Conservation (phyloP, 2,888 invertebrate genomes). For the Himalopsyche anomala region DNA sequence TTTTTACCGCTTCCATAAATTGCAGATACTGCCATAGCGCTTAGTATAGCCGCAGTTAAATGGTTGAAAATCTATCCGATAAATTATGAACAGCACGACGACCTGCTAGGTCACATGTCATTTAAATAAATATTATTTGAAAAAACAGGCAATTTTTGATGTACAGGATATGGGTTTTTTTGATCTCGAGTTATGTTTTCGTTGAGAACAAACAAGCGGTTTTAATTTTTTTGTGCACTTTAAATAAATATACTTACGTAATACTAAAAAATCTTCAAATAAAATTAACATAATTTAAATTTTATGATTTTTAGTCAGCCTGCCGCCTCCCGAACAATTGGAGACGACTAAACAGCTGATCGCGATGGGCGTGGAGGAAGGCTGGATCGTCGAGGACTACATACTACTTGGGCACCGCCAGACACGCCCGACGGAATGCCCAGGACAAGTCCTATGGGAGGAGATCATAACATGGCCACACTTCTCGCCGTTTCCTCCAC, state of each 20-base stretch:
- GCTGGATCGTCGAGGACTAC: slow-evolving; percentile 78
- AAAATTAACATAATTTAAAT: not conserved
- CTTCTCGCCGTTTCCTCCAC: slow-evolving; percentile 71
- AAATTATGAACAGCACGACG: too few relatives aligned
- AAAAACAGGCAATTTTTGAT: too few relatives aligned
- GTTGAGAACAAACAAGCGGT: too few relatives aligned
- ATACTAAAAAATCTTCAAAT: not conserved
- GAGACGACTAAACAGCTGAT: slow-evolving; percentile 79
- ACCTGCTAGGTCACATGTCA: too few relatives aligned
- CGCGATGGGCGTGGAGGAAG: slow-evolving; percentile 78
- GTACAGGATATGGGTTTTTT: too few relatives aligned
- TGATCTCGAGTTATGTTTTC: too few relatives aligned
- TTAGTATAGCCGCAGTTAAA: not conserved
- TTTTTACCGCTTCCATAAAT: not conserved
- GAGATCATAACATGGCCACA: slow-evolving; percentile 82
- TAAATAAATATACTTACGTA: too few relatives aligned
- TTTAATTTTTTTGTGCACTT: too few relatives aligned
- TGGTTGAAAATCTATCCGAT: not conserved
- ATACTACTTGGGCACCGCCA: slow-evolving; percentile 80
- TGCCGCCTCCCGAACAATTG: slow-evolving; percentile 79
- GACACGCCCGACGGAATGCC: slow-evolving; percentile 79
- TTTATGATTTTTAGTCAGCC: slow-evolving; percentile 72
- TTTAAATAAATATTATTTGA: too few relatives aligned
- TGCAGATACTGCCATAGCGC: not conserved
- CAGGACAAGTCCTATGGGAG: slow-evolving; percentile 79